Evolutionary conservation across 92 coral and sea anemone genomes (phyloP).

Genomic region (Galaxea fascicularis): DNA sequence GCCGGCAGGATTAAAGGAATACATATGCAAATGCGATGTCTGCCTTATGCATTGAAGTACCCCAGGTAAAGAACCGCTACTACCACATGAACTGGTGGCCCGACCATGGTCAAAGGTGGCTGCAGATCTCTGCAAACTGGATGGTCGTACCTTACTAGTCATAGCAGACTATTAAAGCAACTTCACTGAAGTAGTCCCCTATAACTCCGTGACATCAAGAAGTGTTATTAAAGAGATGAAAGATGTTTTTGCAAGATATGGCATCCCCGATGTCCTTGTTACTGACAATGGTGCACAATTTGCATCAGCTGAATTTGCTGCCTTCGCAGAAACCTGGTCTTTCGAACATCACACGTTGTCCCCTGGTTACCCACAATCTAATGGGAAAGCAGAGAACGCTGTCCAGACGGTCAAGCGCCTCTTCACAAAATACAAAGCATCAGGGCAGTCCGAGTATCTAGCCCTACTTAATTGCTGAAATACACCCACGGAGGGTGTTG

Average conservation of each 20-base stretch:
- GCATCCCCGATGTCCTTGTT: background rate
- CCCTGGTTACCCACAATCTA: background rate
- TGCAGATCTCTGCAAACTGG: background rate
- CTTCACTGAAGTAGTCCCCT: conserved; percentile 7
- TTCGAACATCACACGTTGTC: background rate
- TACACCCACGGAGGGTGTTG: conserved; percentile 9
- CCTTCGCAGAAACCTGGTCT: background rate
- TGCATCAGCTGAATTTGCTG: conserved; percentile 1
- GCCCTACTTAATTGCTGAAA: conserved; percentile 1
- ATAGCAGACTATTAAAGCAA: background rate
- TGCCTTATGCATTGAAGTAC: background rate
- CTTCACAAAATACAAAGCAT: background rate
- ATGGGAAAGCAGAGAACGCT: conserved; percentile 24
- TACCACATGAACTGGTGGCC: too few relatives aligned
- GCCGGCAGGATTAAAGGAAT: conserved; percentile 1
- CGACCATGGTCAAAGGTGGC: background rate
- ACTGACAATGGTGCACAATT: background rate
- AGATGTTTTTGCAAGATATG: background rate
- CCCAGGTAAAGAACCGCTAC: too few relatives aligned
- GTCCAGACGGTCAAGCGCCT: too few relatives aligned
- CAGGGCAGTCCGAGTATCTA: background rate
- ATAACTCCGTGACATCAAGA: background rate
- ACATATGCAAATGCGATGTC: background rate
- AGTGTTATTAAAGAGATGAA: background rate
- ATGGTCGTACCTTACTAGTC: background rate